Percentiles rank a stretch among this genome's conserved stretches.
These are phyloP conservation scores for Sarcophaga rosellei DNA, from an alignment of 2,888 invertebrate species.

Conservation along the genomic window DNA sequence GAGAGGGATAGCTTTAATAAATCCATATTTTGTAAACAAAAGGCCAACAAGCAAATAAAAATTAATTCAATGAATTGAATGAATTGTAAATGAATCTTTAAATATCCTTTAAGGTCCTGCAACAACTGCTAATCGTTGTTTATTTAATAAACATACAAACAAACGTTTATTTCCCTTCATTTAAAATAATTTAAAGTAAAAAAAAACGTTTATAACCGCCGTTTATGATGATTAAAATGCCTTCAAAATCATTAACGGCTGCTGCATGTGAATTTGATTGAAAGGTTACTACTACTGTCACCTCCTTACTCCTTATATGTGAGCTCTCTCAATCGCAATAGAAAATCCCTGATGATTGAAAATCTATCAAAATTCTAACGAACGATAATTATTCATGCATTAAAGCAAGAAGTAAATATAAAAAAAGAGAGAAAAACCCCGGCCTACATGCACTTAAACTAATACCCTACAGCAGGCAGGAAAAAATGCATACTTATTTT, in stretches of 20 bases:
- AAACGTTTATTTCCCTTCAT: no score
- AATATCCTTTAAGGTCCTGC: no score
- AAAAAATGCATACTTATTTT: no score
- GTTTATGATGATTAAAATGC: conserved; percentile 36
- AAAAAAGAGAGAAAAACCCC: not conserved
- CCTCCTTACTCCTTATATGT: conserved; percentile 24
- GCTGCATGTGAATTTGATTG: conserved; percentile 55
- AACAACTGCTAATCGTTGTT: no score
- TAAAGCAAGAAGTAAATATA: conserved; percentile 48
- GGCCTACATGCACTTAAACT: not conserved
- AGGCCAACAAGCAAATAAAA: no score
- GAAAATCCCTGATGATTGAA: conserved; percentile 58
- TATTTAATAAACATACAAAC: no score
- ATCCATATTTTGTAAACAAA: no score
- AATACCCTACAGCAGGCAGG: conserved; percentile 7
- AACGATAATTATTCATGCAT: conserved; percentile 63
- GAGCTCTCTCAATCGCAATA: conserved; percentile 20
- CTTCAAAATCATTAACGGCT: conserved; percentile 47
- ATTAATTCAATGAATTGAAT: no score
- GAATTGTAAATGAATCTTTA: no score
- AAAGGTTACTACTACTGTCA: conserved; percentile 55
- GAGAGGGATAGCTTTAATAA: no score
- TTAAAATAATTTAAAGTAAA: no score
- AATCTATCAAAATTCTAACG: conserved; percentile 51
- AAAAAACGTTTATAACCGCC: not conserved